phyloP scores from a whole-genome alignment of 2,888 invertebrate genomes.

The Lasius fuliginosus region DNA sequence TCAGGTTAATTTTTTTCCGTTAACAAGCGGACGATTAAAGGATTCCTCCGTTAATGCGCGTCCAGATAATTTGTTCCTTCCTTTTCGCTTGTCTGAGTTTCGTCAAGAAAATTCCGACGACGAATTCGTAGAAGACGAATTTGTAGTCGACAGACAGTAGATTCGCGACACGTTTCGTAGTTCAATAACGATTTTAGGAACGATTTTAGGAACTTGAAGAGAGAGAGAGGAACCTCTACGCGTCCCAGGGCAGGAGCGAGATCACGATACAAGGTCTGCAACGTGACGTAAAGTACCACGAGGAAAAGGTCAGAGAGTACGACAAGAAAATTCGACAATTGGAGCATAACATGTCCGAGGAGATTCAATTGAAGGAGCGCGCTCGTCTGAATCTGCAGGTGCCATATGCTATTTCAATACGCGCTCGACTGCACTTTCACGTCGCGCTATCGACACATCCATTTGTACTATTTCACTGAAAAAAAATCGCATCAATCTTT shows the following conservation, averaged over 20 bases:
- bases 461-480: not conserved
- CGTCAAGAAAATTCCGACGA: not conserved
- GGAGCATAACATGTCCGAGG: conserved; percentile 91
- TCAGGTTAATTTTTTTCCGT: conserved; percentile 81
- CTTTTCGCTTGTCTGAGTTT: not conserved
- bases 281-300: conserved; percentile 91
- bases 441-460: not conserved
- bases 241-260: conserved; percentile 89
- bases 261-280: conserved; percentile 92
- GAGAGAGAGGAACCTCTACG: conserved; percentile 91
- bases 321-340: conserved; percentile 91
- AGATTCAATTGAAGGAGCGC: conserved; percentile 92
- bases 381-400: conserved; percentile 86
- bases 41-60: not conserved
- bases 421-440: not conserved
- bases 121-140: not conserved
- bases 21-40: conserved; percentile 31
- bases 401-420: conserved; percentile 1
- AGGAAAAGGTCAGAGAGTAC: conserved; percentile 92
- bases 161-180: not conserved
- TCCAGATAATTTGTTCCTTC: not conserved
- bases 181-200: conserved; percentile 85
- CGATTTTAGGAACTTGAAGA: conserved; percentile 91
- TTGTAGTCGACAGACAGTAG: not conserved
- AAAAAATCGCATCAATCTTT: conserved; percentile 23